Base-by-base conservation (phyloP, 2,113 vertebrate species). In the Nasalis larvatus region DNA sequence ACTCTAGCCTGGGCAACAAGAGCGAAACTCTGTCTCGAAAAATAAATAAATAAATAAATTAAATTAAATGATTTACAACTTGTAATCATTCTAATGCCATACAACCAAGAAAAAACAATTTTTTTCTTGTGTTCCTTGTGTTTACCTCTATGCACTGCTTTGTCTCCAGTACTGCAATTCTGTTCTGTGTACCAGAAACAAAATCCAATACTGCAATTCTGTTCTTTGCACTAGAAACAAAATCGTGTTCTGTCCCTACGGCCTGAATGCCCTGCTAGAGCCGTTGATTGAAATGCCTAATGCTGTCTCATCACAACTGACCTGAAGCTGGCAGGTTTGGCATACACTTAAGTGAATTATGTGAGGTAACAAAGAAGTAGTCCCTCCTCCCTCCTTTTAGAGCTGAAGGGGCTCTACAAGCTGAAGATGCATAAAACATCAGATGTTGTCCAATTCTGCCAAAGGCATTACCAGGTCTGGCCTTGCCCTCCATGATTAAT, bases 401-500 rank as follows among this genome's bases (percentile, higher is more conserved):
- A 84, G 86, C 49, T 73, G 56, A 78, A 85, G 87, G 83, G 93
- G 27, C 21, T 7, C 27, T 63, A 63, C 27, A 63, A 63, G 47
- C 35, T 17, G 27, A 82, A 96, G 83, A 92, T 80, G 12, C 52
- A 25, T 66, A 89, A 96, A 17, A 54, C 77, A 95, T 97, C 96
- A 71, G 54, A 92, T 94, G 63, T 66, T 96, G 82, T 88, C 88
- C 69, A 89, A 40, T 76, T 95, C 95, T 87, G 89, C 83, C 83
- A 68, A 77, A 97, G 97, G 81, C 32, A 3, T 97, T 91, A 82
- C n/a, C 93, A 89, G 35, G 37, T 87, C 94, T 97, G 92, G 68
- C 80, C 74, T 66, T 87, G 0, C 86, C n/a, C 12, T 95, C 8
- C 77, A 7, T 96, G 95, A 97, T 98, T 98, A 97, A 98, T 98